phyloP scores from a whole-genome alignment of 1,140 invertebrate species.

The Dermatophagoides farinae region DNA sequence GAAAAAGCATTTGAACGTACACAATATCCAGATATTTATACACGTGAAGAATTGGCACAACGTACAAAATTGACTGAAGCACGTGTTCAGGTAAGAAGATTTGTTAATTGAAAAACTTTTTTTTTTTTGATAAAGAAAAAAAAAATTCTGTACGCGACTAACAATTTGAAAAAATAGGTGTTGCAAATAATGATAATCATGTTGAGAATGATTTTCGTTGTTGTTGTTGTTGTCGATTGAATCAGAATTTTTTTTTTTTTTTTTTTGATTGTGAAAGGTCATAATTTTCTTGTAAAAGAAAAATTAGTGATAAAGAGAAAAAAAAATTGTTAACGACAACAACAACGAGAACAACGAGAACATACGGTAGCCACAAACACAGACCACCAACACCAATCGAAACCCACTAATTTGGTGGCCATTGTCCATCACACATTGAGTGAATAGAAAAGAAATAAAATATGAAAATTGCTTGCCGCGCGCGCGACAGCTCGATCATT shows the following conservation, averaged over 20 bases:
- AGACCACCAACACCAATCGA: background rate
- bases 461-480: background rate
- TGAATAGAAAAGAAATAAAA: background rate
- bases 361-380: too few relatives aligned
- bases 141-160: background rate
- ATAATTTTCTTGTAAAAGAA: too few relatives aligned
- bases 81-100: slow-evolving; percentile 50
- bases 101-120: background rate
- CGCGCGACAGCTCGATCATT: background rate
- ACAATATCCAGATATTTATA: slow-evolving; percentile 78
- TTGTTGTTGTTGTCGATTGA: background rate
- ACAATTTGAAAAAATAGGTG: background rate
- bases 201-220: background rate
- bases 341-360: too few relatives aligned
- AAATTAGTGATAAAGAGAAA: too few relatives aligned
- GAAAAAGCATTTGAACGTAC: slow-evolving; percentile 71
- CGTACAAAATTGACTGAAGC: slow-evolving; percentile 79
- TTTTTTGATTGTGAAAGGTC: too few relatives aligned
- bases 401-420: background rate
- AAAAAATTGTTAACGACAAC: background rate
- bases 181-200: background rate
- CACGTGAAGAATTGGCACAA: slow-evolving; percentile 69
- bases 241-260: background rate
- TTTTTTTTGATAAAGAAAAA: background rate
- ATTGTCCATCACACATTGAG: background rate